Evolutionary conservation across 2,797 vertebrate genomes (phyloP).

Genomic region (Avahi laniger): DNA sequence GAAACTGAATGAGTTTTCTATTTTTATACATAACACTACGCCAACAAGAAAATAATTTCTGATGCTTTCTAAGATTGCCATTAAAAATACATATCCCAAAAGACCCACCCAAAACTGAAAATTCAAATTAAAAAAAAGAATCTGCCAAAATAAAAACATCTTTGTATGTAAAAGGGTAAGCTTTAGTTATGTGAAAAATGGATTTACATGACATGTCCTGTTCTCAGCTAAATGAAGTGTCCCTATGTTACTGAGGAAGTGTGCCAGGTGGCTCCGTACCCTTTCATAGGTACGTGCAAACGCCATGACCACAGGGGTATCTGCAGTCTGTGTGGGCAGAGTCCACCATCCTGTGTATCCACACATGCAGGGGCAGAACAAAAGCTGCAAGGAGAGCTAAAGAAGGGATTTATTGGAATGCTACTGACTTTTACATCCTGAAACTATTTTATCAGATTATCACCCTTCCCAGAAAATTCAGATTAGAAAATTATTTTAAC

Average conservation of each 20-base stretch:
- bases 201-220: background rate
- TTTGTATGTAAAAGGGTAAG: background rate
- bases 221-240: background rate
- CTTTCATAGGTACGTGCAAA: background rate
- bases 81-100: background rate
- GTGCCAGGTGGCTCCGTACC: background rate
- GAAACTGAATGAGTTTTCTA: background rate
- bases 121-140: background rate
- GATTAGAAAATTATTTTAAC: background rate
- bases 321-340: background rate
- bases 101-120: background rate
- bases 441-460: background rate
- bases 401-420: background rate
- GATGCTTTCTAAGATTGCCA: background rate
- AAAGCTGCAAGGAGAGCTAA: background rate
- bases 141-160: background rate
- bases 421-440: background rate
- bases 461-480: background rate
- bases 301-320: background rate
- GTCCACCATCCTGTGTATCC: rapidly evolving
- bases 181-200: background rate
- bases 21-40: background rate
- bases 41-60: background rate
- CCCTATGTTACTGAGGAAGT: background rate
- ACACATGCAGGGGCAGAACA: background rate